These are phyloP conservation scores for Thecocarcelia acutangulata DNA, from an alignment of 2,888 invertebrate genomes.

Conservation along the genomic window DNA sequence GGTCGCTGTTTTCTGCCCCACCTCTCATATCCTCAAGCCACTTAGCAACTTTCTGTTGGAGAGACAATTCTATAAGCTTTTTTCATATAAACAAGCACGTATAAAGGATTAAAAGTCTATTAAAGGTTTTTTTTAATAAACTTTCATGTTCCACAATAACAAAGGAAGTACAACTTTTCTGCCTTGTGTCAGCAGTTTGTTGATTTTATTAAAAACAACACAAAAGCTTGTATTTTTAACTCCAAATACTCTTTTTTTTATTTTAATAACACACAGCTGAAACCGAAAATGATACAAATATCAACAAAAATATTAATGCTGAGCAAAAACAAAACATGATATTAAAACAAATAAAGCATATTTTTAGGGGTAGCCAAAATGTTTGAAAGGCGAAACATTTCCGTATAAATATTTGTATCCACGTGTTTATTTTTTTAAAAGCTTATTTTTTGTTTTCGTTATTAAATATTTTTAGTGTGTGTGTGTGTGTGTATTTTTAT, in stretches of 20 bases:
- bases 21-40: background rate
- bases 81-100: constrained; percentile 62
- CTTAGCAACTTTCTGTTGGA: background rate
- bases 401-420: constrained; percentile 11
- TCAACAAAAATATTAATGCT: constrained; percentile 46
- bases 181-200: background rate
- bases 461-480: constrained; percentile 9
- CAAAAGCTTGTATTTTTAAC: constrained; percentile 18
- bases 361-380: constrained; percentile 39
- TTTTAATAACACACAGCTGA: constrained; percentile 15
- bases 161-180: background rate
- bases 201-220: constrained; percentile 21
- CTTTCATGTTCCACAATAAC: constrained; percentile 6
- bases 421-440: constrained; percentile 49
- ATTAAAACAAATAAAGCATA: constrained; percentile 57
- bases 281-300: constrained; percentile 53
- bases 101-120: constrained; percentile 67
- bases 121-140: constrained; percentile 45
- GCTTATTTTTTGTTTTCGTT: constrained; percentile 41
- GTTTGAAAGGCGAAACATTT: constrained; percentile 12
- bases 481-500: constrained; percentile 39
- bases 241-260: constrained; percentile 21
- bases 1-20: background rate
- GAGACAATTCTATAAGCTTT: constrained; percentile 50
- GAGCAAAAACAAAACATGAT: constrained; percentile 2